Conservation (phyloP, 2,797 vertebrate genomes). For the Knipowitschia caucasica region DNA sequence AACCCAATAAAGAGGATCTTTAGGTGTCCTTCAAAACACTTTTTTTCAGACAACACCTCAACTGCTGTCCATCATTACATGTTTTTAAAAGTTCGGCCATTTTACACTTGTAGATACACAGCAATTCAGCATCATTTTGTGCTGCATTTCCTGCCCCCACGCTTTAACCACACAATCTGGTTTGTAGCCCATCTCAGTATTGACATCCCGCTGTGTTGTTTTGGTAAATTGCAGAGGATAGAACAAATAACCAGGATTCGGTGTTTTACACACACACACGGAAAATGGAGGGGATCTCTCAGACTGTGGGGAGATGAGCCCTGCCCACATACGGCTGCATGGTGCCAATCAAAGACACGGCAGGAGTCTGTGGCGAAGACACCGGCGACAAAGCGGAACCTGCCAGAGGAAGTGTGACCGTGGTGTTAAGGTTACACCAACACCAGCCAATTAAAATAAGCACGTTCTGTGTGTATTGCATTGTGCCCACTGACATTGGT, state of each 20-base stretch:
- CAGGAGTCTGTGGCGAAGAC: neutral
- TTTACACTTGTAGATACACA: neutral
- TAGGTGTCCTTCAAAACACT: too few relatives aligned
- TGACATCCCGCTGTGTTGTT: constrained; percentile 10
- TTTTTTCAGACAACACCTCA: too few relatives aligned
- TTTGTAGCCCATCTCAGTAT: constrained; percentile 1
- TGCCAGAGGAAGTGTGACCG: neutral
- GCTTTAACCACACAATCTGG: neutral
- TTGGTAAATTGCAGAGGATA: constrained; percentile 27
- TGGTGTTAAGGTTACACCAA: neutral
- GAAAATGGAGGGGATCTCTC: constrained; percentile 3
- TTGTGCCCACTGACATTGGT: too few relatives aligned
- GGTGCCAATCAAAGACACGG: neutral
- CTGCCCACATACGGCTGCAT: neutral
- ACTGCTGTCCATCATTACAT: too few relatives aligned
- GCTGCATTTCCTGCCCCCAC: neutral
- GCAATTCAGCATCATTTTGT: neutral
- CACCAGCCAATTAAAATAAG: neutral
- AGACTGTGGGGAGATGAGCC: neutral
- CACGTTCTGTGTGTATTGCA: too few relatives aligned
- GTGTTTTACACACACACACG: constrained; percentile 26
- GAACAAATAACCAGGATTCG: constrained; percentile 14
- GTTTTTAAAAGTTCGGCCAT: neutral
- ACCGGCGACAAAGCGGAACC: neutral
- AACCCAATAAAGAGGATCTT: too few relatives aligned